Percentiles rank a stretch among this genome's conserved stretches.
phyloP scores from a whole-genome alignment of 1,140 invertebrate species.

The Maniola jurtina region DNA sequence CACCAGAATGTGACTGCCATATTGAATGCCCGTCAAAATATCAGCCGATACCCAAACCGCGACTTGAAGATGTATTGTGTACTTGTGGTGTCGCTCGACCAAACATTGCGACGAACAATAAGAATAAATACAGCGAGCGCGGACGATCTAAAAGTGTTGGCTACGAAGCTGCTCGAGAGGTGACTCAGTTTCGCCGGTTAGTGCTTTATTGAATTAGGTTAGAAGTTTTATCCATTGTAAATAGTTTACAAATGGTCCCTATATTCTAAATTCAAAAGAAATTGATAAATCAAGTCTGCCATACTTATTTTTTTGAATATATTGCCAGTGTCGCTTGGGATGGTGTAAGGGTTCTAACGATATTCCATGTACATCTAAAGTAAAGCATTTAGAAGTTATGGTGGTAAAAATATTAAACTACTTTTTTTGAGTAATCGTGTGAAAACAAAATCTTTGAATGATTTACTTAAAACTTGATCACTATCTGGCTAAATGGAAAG shows the following conservation, averaged over 20 bases:
- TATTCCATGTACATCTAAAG: too few species aligned
- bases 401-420: too few species aligned
- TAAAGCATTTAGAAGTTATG: too few species aligned
- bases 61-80: conserved; percentile 53
- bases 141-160: conserved; percentile 73
- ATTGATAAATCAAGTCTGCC: not conserved
- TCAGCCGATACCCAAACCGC: conserved; percentile 35
- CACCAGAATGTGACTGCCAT: conserved; percentile 61
- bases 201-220: conserved; percentile 39
- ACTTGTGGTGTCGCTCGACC: conserved; percentile 54
- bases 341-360: too few species aligned
- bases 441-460: too few species aligned
- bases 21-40: conserved; percentile 45
- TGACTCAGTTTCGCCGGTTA: conserved; percentile 73
- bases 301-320: too few species aligned
- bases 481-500: too few species aligned
- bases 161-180: conserved; percentile 68
- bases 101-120: conserved; percentile 40
- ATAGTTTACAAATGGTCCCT: too few species aligned
- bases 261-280: not conserved
- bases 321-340: too few species aligned
- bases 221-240: not conserved
- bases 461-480: too few species aligned
- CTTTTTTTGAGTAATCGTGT: too few species aligned
- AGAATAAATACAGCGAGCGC: conserved; percentile 53